These are phyloP conservation scores for Acholoe squamosa DNA, from an alignment of 2,888 invertebrate species.

Conservation along the genomic window DNA sequence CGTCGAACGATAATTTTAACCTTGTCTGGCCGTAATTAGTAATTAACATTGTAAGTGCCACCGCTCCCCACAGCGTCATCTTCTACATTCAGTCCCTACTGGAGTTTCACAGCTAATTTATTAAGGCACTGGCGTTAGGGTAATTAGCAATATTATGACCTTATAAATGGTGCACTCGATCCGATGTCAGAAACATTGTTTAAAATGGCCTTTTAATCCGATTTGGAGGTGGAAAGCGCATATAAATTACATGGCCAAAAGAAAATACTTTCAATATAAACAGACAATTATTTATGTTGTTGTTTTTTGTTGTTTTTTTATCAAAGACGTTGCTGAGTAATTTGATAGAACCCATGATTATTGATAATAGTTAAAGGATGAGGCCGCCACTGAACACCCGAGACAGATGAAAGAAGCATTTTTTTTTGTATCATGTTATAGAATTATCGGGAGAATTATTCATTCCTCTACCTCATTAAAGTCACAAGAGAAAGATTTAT, in stretches of 20 bases:
- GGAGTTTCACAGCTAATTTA: constrained; percentile 6
- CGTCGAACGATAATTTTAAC: neutral
- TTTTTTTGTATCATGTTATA: neutral
- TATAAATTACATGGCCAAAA: too few relatives aligned
- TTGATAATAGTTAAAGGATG: constrained; percentile 16
- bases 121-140: neutral
- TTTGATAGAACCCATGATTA: neutral
- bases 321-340: neutral
- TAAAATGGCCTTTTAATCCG: neutral
- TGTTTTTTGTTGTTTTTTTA: too few relatives aligned
- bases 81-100: neutral
- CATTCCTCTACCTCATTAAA: neutral
- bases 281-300: neutral
- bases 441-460: neutral
- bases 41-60: constrained; percentile 37
- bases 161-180: constrained; percentile 17
- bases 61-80: neutral
- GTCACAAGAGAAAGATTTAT: neutral
- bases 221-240: neutral
- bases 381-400: neutral
- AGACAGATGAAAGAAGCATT: neutral
- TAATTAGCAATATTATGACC: constrained; percentile 29
- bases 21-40: neutral
- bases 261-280: neutral
- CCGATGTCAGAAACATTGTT: neutral